Base-by-base conservation (phyloP, 1,140 invertebrate genomes). In the Pomacea maculata region DNA sequence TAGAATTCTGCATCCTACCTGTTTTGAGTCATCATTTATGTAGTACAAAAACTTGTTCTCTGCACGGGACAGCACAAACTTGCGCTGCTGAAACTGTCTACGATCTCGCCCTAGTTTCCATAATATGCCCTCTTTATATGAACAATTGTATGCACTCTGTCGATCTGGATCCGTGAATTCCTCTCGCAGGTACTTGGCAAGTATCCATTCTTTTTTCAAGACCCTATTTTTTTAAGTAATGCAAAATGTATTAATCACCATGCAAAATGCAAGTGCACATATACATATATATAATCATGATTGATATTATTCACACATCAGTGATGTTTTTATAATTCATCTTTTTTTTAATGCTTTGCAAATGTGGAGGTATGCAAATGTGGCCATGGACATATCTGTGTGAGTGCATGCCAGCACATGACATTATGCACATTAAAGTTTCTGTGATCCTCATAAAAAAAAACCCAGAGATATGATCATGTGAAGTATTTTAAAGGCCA, bases 91-190 rank as follows among this genome's bases (percentile, higher is more conserved):
- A 92, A 96, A 96, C 82, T 94, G 93, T 81, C 94, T 95, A 89
- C 97, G 96, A 89, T 97, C 96, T 92, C 96, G 96, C 0, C 96
- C 96, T 81, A 95, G 93, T 91, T 98, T 98, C 95, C 96, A 96
- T 71, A 98, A 92, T 89, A 95, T 95, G 3, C 96, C 96, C 91
- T 96, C 95, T 94, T 96, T 96, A 61, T 94, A 92, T 21, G 95
- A 95, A 55, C 93, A 94, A 15, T 95, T 94, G 88, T 97, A 97
- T 80, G 93, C 94, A 86, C 95, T 94, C 72, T 95, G 93, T 87
- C 95, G 94, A 4, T 91, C 90, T 29, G 94, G 94, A 88, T 95
- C 94, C 80, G 94, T 95, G 91, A 98, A 97, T 89, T 97, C 97
- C 92, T 96, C 94, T 68, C 96, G 93, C 90, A 96, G 94, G 90